Evolutionary conservation across 23 tunicate species (phyloP), one percentile per base, ranked within the genome.

Genomic region (Clavelina lepadiformis): DNA sequence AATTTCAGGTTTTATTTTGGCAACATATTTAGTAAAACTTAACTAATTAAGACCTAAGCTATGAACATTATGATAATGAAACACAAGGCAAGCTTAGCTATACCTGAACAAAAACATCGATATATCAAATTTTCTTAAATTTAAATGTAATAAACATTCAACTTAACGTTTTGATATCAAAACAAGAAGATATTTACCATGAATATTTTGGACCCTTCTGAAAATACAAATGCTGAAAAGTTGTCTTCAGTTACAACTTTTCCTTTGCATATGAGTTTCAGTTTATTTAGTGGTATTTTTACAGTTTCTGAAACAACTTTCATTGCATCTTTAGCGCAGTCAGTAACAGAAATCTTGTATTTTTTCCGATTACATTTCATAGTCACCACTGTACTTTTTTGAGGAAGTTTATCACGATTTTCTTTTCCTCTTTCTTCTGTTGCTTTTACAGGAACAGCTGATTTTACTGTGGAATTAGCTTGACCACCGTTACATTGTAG

Each of bases 191-290:
- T 5, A 26, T 57, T 20, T 28, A 66, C 72, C 72, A 66, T 66
- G 46, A 78, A 78, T 18, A 13, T 44, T 32, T 44, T 63, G 5
- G 60, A 38, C 58, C 73, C 73, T 25, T 46, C 56, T 3, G 41
- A 25, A 21, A 73, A 58, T 3, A 80, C 13, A 7, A 71, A 5
- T 3, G 73, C 89, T 25, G 13, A 3, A 29, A 82, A 33, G 28
- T 73, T 82, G 30, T 65, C 73, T 73, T 64, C 68, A 55, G 31
- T 47, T 21, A 82, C 52, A 2, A 82, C 44, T 57, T 73, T 73
- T 4, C 89, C 89, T 61, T 58, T 52, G 22, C 66, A 74, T 55
- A 82, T 65, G 15, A 82, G 59, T 56, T 82, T 82, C 47, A 82
- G 57, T 20, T 52, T 15, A 36, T 54, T 24, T n/a, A 58, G 33